Evolutionary conservation across 2,797 vertebrate species (phyloP).

Genomic region (Eulemur albifrons): DNA sequence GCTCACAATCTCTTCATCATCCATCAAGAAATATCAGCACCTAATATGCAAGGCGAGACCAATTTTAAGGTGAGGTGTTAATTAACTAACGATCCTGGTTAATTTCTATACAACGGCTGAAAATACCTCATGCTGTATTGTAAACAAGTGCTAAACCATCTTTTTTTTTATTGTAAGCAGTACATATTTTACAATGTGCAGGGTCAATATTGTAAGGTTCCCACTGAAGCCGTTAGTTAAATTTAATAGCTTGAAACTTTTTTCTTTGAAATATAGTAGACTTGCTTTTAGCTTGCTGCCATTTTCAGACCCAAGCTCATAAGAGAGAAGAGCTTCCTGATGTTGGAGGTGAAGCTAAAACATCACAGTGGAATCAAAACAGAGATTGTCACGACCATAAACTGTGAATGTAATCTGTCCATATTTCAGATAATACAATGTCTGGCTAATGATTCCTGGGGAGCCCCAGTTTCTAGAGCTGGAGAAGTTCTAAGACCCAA

Average conservation of each 20-base stretch:
- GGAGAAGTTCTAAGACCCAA: not conserved
- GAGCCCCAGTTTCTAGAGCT: not conserved
- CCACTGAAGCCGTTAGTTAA: conserved; percentile 85
- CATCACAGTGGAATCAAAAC: conserved; percentile 15
- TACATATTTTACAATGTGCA: conserved; percentile 77
- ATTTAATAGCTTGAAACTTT: conserved; percentile 86
- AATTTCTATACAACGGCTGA: conserved; percentile 86
- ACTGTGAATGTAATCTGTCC: conserved; percentile 41
- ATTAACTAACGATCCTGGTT: conserved; percentile 94
- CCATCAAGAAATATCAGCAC: conserved; percentile 99
- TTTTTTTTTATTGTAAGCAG: conserved; percentile 72
- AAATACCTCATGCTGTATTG: conserved; percentile 87
- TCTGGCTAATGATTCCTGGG: not conserved
- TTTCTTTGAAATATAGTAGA: conserved; percentile 81
- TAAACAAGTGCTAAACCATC: conserved; percentile 87
- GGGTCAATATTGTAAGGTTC: conserved; percentile 83
- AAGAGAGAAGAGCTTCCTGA: conserved; percentile 53
- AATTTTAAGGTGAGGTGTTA: conserved; percentile 98
- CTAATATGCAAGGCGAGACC: conserved; percentile 96
- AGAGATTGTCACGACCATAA: conserved; percentile 51
- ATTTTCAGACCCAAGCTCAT: conserved; percentile 32
- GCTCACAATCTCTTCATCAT: conserved; percentile 98
- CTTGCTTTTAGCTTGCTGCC: conserved; percentile 66
- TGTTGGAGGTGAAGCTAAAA: conserved; percentile 45
- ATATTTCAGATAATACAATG: not conserved